Conservation (phyloP, 1,140 invertebrate genomes). For the Centruroides sculpturatus region DNA sequence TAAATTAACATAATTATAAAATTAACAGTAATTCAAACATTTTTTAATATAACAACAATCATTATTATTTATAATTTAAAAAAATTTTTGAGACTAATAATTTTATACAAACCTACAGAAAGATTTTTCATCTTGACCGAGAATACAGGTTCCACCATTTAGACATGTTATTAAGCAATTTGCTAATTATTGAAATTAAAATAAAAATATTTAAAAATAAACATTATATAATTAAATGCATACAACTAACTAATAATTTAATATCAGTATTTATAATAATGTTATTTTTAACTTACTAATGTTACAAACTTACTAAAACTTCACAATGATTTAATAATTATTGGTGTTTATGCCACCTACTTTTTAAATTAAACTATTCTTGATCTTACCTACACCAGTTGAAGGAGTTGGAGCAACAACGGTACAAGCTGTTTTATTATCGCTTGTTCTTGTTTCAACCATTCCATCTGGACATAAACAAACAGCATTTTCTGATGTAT, state of each 20-base stretch:
- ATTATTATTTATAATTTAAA: neutral
- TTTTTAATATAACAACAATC: neutral
- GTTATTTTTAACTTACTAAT: too few species aligned
- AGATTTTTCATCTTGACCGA: constrained; percentile 27
- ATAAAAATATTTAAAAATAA: too few species aligned
- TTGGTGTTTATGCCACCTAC: too few species aligned
- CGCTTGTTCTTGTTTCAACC: constrained; percentile 20
- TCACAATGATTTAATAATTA: too few species aligned
- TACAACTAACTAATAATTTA: too few species aligned
- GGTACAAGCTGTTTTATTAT: constrained; percentile 5
- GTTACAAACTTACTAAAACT: too few species aligned
- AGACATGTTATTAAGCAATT: constrained; percentile 15
- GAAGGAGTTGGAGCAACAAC: neutral
- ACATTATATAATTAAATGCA: too few species aligned
- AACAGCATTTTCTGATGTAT: constrained; percentile 15
- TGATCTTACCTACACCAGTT: neutral
- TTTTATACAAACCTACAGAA: constrained; percentile 31
- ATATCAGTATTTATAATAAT: too few species aligned
- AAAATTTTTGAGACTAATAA: neutral
- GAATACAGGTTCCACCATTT: constrained; percentile 40
- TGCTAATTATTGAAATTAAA: too few species aligned
- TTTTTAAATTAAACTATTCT: too few species aligned
- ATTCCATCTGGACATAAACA: constrained; percentile 53
- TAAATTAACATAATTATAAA: neutral
- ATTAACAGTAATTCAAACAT: neutral